Percentiles rank a stretch among this genome's conserved stretches.
phyloP scores from a whole-genome alignment of 2,888 invertebrate species.

The Choristoneura rosaceana region DNA sequence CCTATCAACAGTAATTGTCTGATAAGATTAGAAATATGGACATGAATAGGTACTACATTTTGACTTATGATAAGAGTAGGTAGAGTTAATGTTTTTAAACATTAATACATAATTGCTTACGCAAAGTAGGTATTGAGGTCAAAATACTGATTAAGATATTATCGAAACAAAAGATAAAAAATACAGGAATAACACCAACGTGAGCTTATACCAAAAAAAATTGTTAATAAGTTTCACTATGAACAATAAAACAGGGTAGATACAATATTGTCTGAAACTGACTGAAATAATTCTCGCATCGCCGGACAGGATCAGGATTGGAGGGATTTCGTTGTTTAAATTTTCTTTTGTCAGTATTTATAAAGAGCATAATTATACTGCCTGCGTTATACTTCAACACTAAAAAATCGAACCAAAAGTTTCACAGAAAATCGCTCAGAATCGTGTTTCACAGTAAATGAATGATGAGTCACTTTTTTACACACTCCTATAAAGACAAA shows the following conservation, averaged over 20 bases:
- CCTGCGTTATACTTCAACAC: no score
- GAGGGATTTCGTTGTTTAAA: no score
- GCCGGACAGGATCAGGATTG: no score
- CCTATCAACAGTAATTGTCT: conserved; percentile 17
- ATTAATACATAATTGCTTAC: background rate
- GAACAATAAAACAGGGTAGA: background rate
- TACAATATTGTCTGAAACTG: no score
- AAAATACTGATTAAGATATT: background rate
- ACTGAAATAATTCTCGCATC: no score
- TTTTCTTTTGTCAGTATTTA: no score
- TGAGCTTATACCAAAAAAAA: background rate
- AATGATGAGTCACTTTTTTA: background rate
- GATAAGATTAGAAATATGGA: conserved; percentile 29
- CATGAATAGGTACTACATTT: conserved; percentile 6
- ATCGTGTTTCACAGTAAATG: background rate
- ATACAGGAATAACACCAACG: background rate
- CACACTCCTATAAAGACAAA: background rate
- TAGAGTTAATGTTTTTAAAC: conserved; percentile 12
- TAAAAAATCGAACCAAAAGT: background rate
- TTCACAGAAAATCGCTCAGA: background rate
- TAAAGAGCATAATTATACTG: no score
- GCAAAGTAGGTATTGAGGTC: background rate
- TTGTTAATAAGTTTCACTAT: background rate
- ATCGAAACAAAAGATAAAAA: background rate
- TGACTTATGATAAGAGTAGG: conserved; percentile 14